Evolutionary conservation across 2,797 vertebrate genomes (phyloP), one percentile per base, ranked within the genome.

Genomic region (Limosa lapponica): DNA sequence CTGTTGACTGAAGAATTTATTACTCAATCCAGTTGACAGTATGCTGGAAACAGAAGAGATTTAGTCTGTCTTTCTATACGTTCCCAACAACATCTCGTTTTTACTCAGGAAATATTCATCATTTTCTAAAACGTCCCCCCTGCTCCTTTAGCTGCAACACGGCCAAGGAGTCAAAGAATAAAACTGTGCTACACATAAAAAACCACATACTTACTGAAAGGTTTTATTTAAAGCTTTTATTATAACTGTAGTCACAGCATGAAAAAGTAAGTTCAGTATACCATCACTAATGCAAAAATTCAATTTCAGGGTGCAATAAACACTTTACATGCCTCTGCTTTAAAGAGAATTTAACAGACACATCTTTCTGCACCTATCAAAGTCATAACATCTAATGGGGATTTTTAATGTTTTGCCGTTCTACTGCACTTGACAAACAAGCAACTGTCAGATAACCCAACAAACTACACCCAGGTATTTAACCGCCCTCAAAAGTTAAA

Each of bases 1-100:
- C 93, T 90, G 94, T 88, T 95, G 95, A 95, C 95, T 94, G 87
- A 96, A 91, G 55, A 96, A 96, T 96, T 96, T 96, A 96, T 96
- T 94, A 94, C 80, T 94, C 91, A 73, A 61, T 36, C 66, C 85
- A 90, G 93, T 28, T 96, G 85, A 95, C 93, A 94, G 87, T 36
- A 79, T 36, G 82, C 87, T 96, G 91, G 90, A 90, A 95, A 94
- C 80, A 91, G 87, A 74, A 73, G 85, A 95, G 87, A 96, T 96
- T 94, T 94, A 94, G 87, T 90, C 91, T 95, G 87, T 95, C 93
- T 90, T 72, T 91, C 67, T 90, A 24, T 82, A 84, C 73, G 41
- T 92, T 94, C 88, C 82, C 81, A 69, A 81, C 36, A 82, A 7
- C 52, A 82, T 93, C 51, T 93, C 89, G 77, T 74, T 97, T 94